Conservation (phyloP, 64 coral and sea anemone genomes). For the Stichodactyla mertensii region DNA sequence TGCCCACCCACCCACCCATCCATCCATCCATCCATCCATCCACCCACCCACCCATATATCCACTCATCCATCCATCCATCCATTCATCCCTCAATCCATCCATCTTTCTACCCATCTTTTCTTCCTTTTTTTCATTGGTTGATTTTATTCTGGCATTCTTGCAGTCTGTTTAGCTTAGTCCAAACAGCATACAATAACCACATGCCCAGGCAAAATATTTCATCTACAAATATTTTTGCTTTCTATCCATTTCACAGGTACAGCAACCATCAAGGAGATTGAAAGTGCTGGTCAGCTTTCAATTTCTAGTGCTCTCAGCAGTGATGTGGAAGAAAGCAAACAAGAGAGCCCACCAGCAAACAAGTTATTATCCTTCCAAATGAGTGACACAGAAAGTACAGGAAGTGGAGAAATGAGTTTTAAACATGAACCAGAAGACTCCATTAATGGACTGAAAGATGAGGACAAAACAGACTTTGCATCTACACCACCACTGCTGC, state of each 20-base stretch:
- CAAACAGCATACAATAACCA: too few relatives aligned
- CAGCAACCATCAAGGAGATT: conserved; percentile 46
- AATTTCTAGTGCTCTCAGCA: conserved; percentile 9
- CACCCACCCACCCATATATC: neutral
- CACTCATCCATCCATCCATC: neutral
- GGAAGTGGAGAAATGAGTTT: conserved; percentile 16
- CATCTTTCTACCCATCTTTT: neutral
- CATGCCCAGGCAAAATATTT: neutral
- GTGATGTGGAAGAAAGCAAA: conserved; percentile 15
- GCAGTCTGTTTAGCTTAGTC: too few relatives aligned
- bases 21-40: neutral
- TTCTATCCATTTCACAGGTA: conserved; percentile 32
- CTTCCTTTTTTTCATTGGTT: neutral
- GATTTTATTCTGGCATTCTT: too few relatives aligned
- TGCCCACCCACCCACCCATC: neutral
- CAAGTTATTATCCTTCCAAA: conserved; percentile 5
- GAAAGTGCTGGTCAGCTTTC: conserved; percentile 65
- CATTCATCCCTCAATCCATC: neutral
- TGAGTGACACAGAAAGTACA: conserved; percentile 18
- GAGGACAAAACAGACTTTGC: conserved; percentile 23
- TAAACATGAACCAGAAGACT: conserved; percentile 7
- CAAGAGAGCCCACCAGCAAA: conserved; percentile 17
- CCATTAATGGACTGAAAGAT: conserved; percentile 6
- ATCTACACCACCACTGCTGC: conserved; percentile 18
- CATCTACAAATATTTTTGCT: neutral